These are phyloP conservation scores for Synergus umbraculus DNA, from an alignment of 2,888 invertebrate species.

Conservation along the genomic window DNA sequence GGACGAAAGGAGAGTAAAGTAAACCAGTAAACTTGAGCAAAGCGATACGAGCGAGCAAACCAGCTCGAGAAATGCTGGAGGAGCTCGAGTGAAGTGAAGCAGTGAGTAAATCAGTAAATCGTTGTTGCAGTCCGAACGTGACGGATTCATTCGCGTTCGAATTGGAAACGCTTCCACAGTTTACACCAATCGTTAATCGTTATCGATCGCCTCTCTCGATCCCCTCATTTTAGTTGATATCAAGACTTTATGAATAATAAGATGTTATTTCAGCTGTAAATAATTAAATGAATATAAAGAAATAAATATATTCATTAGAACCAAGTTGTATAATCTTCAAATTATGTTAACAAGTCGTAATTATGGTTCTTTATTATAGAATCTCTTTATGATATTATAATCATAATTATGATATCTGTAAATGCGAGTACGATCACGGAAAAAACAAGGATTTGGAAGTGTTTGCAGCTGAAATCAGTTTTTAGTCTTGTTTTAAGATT, in stretches of 20 bases:
- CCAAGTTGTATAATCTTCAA: no score
- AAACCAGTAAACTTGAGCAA: neutral
- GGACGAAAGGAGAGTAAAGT: conserved; percentile 58
- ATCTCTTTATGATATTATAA: no score
- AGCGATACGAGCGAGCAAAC: neutral
- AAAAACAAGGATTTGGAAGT: no score
- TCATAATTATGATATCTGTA: no score
- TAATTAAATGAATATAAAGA: no score
- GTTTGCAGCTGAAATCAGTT: no score
- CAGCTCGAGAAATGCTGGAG: neutral
- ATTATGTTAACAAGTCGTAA: no score
- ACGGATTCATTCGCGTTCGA: conserved; percentile 44
- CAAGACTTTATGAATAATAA: neutral
- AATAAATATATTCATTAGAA: no score
- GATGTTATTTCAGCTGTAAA: neutral
- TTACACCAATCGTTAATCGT: neutral
- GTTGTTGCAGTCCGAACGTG: conserved; percentile 47
- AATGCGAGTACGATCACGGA: no score
- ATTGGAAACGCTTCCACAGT: conserved; percentile 28
- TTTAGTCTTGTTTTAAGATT: no score
- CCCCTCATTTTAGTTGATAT: neutral
- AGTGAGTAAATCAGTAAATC: conserved; percentile 45
- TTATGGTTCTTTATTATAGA: no score
- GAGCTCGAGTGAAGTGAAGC: conserved; percentile 4
- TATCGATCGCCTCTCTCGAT: conserved; percentile 15